Percentiles rank a stretch among this genome's conserved stretches.
phyloP scores from a whole-genome alignment of 2,113 vertebrate species.

The Murina feae region DNA sequence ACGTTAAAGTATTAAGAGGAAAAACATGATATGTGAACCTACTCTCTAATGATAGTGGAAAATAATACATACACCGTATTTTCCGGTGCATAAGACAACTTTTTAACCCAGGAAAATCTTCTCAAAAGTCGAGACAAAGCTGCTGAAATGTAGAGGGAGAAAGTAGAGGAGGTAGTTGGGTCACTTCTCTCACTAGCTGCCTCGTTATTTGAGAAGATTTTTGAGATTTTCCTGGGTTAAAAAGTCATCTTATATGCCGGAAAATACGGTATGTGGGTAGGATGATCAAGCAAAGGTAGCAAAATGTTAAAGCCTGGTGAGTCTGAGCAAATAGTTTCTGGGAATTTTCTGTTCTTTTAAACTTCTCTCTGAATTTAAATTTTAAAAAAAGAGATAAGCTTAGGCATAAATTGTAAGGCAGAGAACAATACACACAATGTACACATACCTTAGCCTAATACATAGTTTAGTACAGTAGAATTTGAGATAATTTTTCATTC shows the following conservation, averaged over 20 bases:
- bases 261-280: background rate
- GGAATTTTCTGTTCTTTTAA: background rate
- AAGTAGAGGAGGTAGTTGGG: too few species aligned
- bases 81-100: too few species aligned
- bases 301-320: conserved; percentile 6
- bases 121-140: too few species aligned
- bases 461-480: background rate
- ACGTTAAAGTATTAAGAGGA: background rate
- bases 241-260: too few species aligned
- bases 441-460: background rate
- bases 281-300: background rate
- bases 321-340: background rate
- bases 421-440: background rate
- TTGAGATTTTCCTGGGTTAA: too few species aligned
- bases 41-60: background rate
- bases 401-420: background rate
- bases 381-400: background rate
- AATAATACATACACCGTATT: too few species aligned
- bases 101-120: too few species aligned
- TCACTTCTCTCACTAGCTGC: too few species aligned
- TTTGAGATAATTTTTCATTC: background rate
- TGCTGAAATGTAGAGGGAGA: too few species aligned
- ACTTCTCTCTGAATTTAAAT: background rate
- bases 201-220: too few species aligned
- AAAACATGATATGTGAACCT: background rate